Percentiles rank a stretch among this genome's conserved stretches.
These are phyloP conservation scores for Oryzaephilus surinamensis DNA, from an alignment of 1,140 invertebrate species.

Conservation along the genomic window DNA sequence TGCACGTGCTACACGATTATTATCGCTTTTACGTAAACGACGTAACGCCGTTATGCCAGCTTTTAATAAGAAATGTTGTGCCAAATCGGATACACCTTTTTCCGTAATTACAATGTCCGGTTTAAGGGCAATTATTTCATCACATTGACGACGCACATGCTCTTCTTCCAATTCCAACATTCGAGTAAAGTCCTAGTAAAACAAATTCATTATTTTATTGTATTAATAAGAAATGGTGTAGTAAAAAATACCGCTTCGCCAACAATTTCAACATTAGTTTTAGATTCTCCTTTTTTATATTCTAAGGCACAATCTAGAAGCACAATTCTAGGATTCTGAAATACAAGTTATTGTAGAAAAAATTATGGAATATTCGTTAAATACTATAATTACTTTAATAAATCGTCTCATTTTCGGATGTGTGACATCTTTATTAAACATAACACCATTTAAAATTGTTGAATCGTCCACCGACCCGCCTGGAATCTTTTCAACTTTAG, in stretches of 20 bases:
- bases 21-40: conserved; percentile 88
- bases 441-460: conserved; percentile 86
- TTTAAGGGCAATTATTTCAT: conserved; percentile 89
- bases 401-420: conserved; percentile 93
- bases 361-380: conserved; percentile 3
- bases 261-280: conserved; percentile 94
- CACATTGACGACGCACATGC: conserved; percentile 83
- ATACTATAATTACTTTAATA: conserved; percentile 51
- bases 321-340: conserved; percentile 81
- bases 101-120: conserved; percentile 97
- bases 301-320: conserved; percentile 93
- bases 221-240: neutral
- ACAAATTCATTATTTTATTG: neutral
- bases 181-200: conserved; percentile 75
- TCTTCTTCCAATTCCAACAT: conserved; percentile 93
- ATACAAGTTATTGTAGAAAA: conserved; percentile 4
- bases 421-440: conserved; percentile 98
- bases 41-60: conserved; percentile 91
- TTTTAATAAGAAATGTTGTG: conserved; percentile 78
- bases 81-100: conserved; percentile 92
- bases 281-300: conserved; percentile 98
- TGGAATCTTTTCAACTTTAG: conserved; percentile 97
- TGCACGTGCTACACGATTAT: conserved; percentile 91
- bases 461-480: conserved; percentile 94
- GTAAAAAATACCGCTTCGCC: conserved; percentile 58